These are phyloP conservation scores for Acanthochromis polyacanthus DNA, from an alignment of 2,113 vertebrate genomes.

Conservation along the genomic window DNA sequence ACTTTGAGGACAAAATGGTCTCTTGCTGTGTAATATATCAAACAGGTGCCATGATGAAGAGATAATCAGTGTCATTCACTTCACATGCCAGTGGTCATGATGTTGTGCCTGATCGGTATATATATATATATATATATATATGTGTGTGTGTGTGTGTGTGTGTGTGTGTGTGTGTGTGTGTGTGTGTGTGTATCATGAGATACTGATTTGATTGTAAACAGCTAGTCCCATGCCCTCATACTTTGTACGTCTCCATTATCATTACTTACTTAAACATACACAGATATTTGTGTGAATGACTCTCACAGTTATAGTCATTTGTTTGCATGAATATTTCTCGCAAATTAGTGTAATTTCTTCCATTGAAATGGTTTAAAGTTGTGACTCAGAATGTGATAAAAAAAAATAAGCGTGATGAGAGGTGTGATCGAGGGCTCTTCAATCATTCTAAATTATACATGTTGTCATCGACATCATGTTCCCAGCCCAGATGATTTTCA, in stretches of 20 bases:
- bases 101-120: too few relatives aligned
- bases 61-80: too few relatives aligned
- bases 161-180: too few relatives aligned
- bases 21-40: too few relatives aligned
- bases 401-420: neutral
- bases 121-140: too few relatives aligned
- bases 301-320: neutral
- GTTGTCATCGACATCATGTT: neutral
- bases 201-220: neutral
- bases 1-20: too few relatives aligned
- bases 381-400: neutral
- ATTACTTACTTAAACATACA: neutral
- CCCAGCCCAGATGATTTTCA: too few relatives aligned
- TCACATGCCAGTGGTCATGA: too few relatives aligned
- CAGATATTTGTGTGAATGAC: neutral
- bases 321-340: conserved; percentile 7
- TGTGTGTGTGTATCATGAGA: neutral
- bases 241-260: neutral
- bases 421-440: too few relatives aligned
- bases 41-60: too few relatives aligned
- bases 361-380: neutral
- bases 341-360: neutral
- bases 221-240: conserved; percentile 3
- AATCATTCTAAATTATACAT: neutral
- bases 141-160: too few relatives aligned